Conservation (phyloP, 2,797 vertebrate species). For the Microctenopoma steveboyesi region DNA sequence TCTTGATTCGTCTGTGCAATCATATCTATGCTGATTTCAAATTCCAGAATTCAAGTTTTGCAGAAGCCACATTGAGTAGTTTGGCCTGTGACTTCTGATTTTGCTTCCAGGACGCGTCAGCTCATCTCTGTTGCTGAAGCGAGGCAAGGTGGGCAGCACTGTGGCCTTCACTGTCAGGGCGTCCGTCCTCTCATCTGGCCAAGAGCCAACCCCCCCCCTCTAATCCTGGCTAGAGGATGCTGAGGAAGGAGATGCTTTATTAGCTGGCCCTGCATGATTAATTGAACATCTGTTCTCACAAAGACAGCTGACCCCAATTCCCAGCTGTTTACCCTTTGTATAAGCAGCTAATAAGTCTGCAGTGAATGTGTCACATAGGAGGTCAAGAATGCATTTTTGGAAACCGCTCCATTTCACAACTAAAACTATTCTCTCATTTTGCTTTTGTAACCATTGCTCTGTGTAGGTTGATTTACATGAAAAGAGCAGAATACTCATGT, state of each 20-base stretch:
- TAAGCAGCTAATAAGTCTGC: constrained; percentile 73
- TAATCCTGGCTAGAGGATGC: constrained; percentile 55
- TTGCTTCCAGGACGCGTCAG: constrained; percentile 22
- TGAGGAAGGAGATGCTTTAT: constrained; percentile 77
- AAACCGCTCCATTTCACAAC: constrained; percentile 30
- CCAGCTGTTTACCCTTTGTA: constrained; percentile 78
- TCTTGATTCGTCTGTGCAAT: constrained; percentile 25
- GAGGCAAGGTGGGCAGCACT: constrained; percentile 17
- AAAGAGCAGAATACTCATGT: constrained; percentile 40
- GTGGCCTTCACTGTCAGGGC: constrained; percentile 63
- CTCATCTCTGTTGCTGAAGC: constrained; percentile 15
- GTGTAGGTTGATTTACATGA: constrained; percentile 37
- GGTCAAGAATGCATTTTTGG: constrained; percentile 45
- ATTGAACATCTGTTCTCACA: constrained; percentile 81
- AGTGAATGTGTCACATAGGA: constrained; percentile 56
- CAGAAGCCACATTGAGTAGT: constrained; percentile 5
- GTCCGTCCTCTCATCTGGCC: constrained; percentile 66
- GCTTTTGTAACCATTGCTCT: constrained; percentile 3
- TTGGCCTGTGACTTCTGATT: constrained; percentile 23
- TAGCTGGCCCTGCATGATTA: constrained; percentile 77
- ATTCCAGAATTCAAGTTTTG: constrained; percentile 16
- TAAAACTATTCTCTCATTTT: constrained; percentile 7
- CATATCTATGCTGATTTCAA: constrained; percentile 25
- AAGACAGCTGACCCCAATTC: constrained; percentile 75
- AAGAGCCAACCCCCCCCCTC: constrained; percentile 46